phyloP scores from a whole-genome alignment of 2,888 invertebrate species.

The Drosophila nr. perissopoda region DNA sequence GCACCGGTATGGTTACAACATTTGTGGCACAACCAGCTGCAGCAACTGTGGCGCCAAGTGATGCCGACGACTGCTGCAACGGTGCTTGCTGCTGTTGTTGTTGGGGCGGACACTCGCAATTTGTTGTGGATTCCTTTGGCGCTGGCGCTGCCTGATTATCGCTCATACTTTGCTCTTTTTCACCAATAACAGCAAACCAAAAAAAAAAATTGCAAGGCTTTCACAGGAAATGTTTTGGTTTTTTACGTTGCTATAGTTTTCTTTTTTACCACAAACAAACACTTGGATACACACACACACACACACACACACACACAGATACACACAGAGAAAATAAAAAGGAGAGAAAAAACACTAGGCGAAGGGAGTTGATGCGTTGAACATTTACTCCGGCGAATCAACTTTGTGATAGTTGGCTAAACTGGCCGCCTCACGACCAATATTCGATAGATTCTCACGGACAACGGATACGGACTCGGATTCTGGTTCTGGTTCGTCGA shows the following conservation, averaged over 20 bases:
- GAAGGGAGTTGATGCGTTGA: slow-evolving; percentile 20
- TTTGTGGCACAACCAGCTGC: slow-evolving; percentile 64
- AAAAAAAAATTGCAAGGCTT: slow-evolving; percentile 20
- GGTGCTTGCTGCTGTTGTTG: slow-evolving; percentile 13
- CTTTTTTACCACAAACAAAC: slow-evolving; percentile 34
- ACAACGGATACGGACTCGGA: slow-evolving; percentile 86
- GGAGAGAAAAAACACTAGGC: slow-evolving; percentile 13
- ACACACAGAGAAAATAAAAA: slow-evolving; percentile 14
- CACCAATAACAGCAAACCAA: slow-evolving; percentile 13
- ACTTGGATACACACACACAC: slow-evolving; percentile 29
- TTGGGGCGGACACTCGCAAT: slow-evolving; percentile 52
- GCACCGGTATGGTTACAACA: slow-evolving; percentile 85
- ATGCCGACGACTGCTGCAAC: slow-evolving; percentile 38
- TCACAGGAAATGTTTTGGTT: slow-evolving; percentile 35
- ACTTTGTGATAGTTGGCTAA: slow-evolving; percentile 84
- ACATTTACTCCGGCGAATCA: slow-evolving; percentile 84
- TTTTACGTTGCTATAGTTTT: slow-evolving; percentile 70
- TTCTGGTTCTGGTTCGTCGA: slow-evolving; percentile 89
- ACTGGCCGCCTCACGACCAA: slow-evolving; percentile 86
- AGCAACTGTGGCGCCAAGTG: slow-evolving; percentile 39
- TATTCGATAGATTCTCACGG: slow-evolving; percentile 88
- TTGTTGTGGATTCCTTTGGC: slow-evolving; percentile 59
- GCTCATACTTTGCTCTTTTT: slow-evolving; percentile 56
- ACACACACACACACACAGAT: slow-evolving; percentile 25
- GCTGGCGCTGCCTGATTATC: slow-evolving; percentile 47